Percentiles rank a stretch among this genome's conserved stretches.
Evolutionary conservation across 2,888 invertebrate genomes (phyloP).

Genomic region (Pantelozetes paolii): DNA sequence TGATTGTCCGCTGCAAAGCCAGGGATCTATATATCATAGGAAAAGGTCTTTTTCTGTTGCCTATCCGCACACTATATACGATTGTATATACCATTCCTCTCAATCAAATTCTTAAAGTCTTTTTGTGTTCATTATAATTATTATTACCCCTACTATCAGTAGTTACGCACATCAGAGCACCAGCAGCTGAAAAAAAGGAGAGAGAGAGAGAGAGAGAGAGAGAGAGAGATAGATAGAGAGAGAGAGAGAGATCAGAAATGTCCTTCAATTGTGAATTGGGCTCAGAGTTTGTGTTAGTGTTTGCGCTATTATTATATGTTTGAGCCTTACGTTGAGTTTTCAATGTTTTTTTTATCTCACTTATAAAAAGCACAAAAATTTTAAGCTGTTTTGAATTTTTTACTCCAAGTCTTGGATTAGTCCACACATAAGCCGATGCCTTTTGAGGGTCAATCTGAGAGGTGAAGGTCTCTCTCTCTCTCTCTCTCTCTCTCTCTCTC

Average conservation of each 20-base stretch:
- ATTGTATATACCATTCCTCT: no score
- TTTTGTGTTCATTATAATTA: slow-evolving; percentile 13
- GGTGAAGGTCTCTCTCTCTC: slow-evolving; percentile 27
- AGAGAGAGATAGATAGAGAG: no score
- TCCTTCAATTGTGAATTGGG: slow-evolving; percentile 7
- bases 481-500: no score
- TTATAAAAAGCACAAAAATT: not conserved
- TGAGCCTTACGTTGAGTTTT: no score
- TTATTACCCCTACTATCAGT: not conserved
- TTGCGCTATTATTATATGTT: slow-evolving; percentile 1
- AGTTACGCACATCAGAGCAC: no score
- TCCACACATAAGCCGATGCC: not conserved
- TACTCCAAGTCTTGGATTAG: slow-evolving; percentile 20
- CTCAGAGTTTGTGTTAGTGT: not conserved
- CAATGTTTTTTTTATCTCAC: not conserved
- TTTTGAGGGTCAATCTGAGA: slow-evolving; percentile 27
- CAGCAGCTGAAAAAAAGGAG: no score
- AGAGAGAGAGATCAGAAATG: no score
- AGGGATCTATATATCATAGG: no score
- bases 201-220: no score
- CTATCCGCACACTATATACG: no score
- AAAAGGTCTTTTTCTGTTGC: no score
- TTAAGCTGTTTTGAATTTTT: slow-evolving; percentile 11
- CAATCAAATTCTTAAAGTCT: no score
- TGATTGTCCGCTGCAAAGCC: not conserved